Conservation (phyloP, 2,113 vertebrate species). For the Theropithecus gelada region DNA sequence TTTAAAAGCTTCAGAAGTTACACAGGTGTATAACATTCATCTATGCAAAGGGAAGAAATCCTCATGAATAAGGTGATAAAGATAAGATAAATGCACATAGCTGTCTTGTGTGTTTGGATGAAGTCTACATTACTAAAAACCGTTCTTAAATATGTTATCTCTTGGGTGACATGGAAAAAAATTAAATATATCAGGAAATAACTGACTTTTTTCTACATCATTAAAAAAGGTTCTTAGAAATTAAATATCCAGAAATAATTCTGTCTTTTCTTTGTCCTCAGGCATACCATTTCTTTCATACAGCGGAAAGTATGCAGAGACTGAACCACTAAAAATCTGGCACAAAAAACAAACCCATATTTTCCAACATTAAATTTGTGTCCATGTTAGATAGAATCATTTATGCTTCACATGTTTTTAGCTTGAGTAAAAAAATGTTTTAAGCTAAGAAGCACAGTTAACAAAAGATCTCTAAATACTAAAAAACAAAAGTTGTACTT, state of each 20-base stretch:
- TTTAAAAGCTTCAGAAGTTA: conserved; percentile 55
- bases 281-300: neutral
- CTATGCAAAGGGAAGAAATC: conserved; percentile 33
- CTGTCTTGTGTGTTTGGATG: neutral
- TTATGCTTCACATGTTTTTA: neutral
- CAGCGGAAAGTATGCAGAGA: neutral
- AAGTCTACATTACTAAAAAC: neutral
- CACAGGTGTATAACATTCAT: neutral
- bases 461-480: conserved; percentile 29
- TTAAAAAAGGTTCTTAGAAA: no score
- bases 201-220: no score
- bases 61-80: conserved; percentile 15
- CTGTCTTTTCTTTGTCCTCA: neutral
- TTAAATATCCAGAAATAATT: neutral
- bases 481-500: neutral
- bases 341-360: neutral
- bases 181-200: no score
- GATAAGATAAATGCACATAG: neutral
- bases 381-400: neutral
- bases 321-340: neutral
- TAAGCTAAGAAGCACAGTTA: conserved; percentile 36
- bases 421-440: conserved; percentile 12
- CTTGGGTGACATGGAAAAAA: no score
- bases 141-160: neutral
- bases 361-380: conserved; percentile 10